These are phyloP conservation scores for Erinaceus europaeus DNA, from an alignment of 2,113 vertebrate species.

Conservation along the genomic window DNA sequence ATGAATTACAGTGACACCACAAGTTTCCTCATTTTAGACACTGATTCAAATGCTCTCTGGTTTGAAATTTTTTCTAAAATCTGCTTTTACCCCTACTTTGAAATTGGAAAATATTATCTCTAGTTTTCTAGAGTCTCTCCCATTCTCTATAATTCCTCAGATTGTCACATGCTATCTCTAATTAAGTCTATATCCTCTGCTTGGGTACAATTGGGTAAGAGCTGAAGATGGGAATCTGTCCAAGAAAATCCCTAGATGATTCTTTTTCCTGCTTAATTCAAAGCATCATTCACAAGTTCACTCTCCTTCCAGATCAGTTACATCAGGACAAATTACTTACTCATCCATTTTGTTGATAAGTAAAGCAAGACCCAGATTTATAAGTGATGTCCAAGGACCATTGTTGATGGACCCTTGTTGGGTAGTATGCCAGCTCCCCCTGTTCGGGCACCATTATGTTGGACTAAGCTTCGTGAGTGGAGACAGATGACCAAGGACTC, in stretches of 20 bases:
- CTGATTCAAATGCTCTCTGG: neutral
- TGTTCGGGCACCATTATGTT: no score
- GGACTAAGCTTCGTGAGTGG: no score
- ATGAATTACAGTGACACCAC: no score
- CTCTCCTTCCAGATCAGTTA: neutral
- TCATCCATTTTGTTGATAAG: neutral
- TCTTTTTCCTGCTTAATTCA: neutral
- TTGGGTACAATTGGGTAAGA: neutral
- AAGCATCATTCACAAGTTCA: rapidly evolving
- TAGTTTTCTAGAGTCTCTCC: neutral
- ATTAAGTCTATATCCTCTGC: neutral
- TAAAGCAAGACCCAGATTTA: neutral
- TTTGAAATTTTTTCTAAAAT: neutral
- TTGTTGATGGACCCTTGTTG: no score
- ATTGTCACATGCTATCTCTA: neutral
- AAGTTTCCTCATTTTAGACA: no score
- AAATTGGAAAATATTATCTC: neutral
- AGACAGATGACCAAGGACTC: no score
- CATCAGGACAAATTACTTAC: rapidly evolving
- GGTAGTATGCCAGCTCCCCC: no score
- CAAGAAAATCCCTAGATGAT: rapidly evolving
- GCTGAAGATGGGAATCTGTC: neutral
- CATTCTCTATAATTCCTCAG: neutral
- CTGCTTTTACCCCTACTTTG: neutral
- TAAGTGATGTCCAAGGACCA: neutral